Conservation (phyloP, 1,140 invertebrate genomes). For the Listronotus bonariensis region DNA sequence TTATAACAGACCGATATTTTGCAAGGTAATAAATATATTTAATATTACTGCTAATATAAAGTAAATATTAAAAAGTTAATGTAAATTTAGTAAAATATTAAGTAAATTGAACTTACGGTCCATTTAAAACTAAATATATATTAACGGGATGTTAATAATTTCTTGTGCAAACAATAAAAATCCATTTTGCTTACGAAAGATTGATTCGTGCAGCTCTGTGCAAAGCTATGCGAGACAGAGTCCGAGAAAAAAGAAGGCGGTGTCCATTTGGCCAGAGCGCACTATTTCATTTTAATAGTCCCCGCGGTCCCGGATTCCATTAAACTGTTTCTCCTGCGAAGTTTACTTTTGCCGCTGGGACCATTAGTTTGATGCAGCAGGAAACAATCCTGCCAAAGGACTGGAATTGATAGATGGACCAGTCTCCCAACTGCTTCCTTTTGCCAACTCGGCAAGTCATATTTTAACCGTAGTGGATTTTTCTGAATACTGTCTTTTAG, state of each 20-base stretch:
- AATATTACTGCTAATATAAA: no score
- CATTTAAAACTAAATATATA: slow-evolving; percentile 10
- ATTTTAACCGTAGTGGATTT: slow-evolving; percentile 31
- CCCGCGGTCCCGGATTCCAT: slow-evolving; percentile 57
- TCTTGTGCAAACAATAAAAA: slow-evolving; percentile 45
- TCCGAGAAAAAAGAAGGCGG: slow-evolving; percentile 37
- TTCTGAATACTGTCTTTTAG: not conserved
- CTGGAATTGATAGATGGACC: slow-evolving; percentile 52
- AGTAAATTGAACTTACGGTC: not conserved
- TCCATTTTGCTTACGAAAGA: slow-evolving; percentile 49
- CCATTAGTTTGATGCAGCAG: slow-evolving; percentile 56
- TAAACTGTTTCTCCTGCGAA: slow-evolving; percentile 57
- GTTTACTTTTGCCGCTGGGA: slow-evolving; percentile 56
- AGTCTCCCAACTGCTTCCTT: slow-evolving; percentile 42
- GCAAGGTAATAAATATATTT: not conserved
- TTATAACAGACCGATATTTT: not conserved
- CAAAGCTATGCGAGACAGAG: slow-evolving; percentile 22
- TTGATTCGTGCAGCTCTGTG: slow-evolving; percentile 45
- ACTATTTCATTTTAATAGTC: slow-evolving; percentile 60
- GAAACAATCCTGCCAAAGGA: slow-evolving; percentile 54
- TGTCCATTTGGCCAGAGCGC: slow-evolving; percentile 47
- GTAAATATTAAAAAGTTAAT: no score
- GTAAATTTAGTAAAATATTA: no score
- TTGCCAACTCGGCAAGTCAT: slow-evolving; percentile 46
- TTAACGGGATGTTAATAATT: slow-evolving; percentile 39